Percentiles rank a stretch among this genome's conserved stretches.
These are phyloP conservation scores for Epistrophe eligans DNA, from an alignment of 2,888 invertebrate genomes.

Conservation along the genomic window DNA sequence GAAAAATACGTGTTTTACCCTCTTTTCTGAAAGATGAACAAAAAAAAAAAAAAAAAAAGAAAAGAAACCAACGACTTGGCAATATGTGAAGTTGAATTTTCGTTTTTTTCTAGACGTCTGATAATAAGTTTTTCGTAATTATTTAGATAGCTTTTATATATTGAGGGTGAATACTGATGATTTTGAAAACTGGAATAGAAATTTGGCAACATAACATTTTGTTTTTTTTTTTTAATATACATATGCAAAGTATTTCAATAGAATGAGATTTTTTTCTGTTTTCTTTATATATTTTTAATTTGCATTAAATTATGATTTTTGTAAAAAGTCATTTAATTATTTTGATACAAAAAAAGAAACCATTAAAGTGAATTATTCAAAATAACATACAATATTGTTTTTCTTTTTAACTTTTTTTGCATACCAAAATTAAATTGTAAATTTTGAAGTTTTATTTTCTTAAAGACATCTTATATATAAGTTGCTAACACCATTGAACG, in stretches of 20 bases:
- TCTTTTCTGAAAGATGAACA: constrained; percentile 9
- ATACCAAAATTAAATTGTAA: too few relatives aligned
- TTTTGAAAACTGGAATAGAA: background rate
- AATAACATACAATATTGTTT: too few relatives aligned
- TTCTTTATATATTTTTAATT: background rate
- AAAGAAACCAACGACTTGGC: constrained; percentile 29
- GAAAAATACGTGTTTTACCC: constrained; percentile 31
- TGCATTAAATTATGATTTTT: background rate
- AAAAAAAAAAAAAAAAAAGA: constrained; percentile 17
- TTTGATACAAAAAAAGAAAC: background rate
- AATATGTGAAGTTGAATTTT: constrained; percentile 53
- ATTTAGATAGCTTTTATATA: constrained; percentile 32
- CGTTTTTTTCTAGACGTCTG: constrained; percentile 51
- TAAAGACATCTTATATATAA: too few relatives aligned
- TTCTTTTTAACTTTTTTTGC: too few relatives aligned
- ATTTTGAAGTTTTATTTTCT: too few relatives aligned
- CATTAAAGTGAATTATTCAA: background rate
- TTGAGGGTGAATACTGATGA: constrained; percentile 9
- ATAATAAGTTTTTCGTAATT: constrained; percentile 63
- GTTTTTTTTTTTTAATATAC: background rate
- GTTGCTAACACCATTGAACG: too few relatives aligned
- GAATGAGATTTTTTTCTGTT: background rate
- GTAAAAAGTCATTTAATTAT: background rate
- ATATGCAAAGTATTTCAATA: background rate
- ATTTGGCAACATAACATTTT: constrained; percentile 13